Conservation (phyloP, 2,797 vertebrate genomes). For the Danio tinwini region DNA sequence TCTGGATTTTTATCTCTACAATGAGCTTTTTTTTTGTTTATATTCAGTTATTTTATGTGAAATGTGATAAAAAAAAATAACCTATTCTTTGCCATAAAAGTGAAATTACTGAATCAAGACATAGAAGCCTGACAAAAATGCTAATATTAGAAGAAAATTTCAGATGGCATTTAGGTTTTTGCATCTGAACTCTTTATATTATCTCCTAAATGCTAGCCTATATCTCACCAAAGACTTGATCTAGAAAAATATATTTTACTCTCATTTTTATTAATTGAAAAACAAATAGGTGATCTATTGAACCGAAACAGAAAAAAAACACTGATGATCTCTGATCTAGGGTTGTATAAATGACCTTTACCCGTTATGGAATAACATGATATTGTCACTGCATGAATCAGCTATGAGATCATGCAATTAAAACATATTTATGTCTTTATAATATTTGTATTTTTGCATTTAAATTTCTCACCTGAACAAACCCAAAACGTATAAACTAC, state of each 20-base stretch:
- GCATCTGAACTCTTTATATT: too few species aligned
- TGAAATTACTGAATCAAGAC: too few species aligned
- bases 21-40: too few species aligned
- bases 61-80: too few species aligned
- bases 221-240: background rate
- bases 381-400: slow-evolving; percentile 1
- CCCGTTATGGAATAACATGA: background rate
- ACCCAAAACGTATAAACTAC: background rate
- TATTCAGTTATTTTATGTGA: too few species aligned
- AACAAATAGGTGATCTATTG: background rate
- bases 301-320: background rate
- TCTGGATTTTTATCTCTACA: too few species aligned
- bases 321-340: background rate
- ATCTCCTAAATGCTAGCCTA: slow-evolving; percentile 6
- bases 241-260: background rate
- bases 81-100: too few species aligned
- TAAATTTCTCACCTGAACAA: background rate
- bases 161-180: too few species aligned
- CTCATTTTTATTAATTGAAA: background rate
- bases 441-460: background rate
- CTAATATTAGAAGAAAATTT: too few species aligned
- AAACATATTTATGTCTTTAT: background rate
- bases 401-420: background rate
- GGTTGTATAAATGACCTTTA: slow-evolving; percentile 24
- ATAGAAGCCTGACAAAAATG: too few species aligned